Conservation (phyloP, 2,888 invertebrate genomes). For the Sacculina carcini region DNA sequence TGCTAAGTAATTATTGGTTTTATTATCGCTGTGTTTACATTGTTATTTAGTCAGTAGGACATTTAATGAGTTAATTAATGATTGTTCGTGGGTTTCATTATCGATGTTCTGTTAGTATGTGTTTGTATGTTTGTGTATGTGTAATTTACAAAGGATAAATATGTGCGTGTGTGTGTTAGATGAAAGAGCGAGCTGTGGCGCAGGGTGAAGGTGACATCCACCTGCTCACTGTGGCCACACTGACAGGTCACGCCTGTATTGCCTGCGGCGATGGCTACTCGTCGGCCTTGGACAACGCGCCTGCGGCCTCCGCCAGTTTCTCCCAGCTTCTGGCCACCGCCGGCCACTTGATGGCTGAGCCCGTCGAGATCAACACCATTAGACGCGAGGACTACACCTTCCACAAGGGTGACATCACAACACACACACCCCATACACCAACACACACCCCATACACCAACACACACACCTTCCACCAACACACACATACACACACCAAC, state of each 20-base stretch:
- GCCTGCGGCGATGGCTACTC: constrained; percentile 23
- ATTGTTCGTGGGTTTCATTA: too few relatives aligned
- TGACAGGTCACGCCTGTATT: constrained; percentile 57
- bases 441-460: too few relatives aligned
- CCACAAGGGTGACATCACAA: constrained; percentile 29
- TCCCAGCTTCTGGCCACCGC: constrained; percentile 34
- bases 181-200: constrained; percentile 38
- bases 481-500: too few relatives aligned
- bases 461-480: too few relatives aligned
- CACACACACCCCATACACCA: too few relatives aligned
- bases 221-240: constrained; percentile 65
- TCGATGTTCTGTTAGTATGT: constrained; percentile 7
- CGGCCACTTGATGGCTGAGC: constrained; percentile 45
- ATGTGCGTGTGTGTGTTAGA: too few relatives aligned
- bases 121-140: too few relatives aligned
- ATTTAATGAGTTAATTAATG: too few relatives aligned
- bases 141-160: too few relatives aligned
- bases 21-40: too few relatives aligned
- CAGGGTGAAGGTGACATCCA: constrained; percentile 39
- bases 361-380: constrained; percentile 49
- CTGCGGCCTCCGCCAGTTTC: constrained; percentile 30
- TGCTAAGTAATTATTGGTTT: too few relatives aligned
- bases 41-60: too few relatives aligned
- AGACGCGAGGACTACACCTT: constrained; percentile 43
- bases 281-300: constrained; percentile 45